Evolutionary conservation across 2,888 invertebrate species (phyloP).

Genomic region (Chouioia cunea): DNA sequence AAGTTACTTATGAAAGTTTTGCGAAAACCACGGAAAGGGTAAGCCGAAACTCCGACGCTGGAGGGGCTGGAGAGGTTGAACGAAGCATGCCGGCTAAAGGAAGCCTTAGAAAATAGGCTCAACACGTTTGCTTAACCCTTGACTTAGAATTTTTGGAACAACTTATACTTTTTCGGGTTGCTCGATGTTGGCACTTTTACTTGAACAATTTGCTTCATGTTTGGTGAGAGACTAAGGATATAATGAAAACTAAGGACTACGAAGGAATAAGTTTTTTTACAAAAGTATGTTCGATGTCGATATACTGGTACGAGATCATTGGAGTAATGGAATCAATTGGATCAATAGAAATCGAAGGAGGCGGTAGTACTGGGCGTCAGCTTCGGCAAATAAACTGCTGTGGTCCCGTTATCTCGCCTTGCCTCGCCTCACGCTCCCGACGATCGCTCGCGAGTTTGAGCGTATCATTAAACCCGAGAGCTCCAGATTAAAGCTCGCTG

Average conservation of each 20-base stretch:
- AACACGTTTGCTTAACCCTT: neutral
- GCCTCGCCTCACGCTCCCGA: neutral
- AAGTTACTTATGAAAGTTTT: constrained; percentile 44
- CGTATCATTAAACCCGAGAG: constrained; percentile 33
- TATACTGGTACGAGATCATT: too few relatives aligned
- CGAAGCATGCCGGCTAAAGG: neutral
- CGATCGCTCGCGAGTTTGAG: constrained; percentile 9
- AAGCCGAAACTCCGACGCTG: constrained; percentile 28
- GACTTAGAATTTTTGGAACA: constrained; percentile 1
- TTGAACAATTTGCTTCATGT: constrained; percentile 15
- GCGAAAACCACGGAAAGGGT: constrained; percentile 23
- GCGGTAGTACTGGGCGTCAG: too few relatives aligned
- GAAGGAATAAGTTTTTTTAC: too few relatives aligned
- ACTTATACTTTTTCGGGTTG: neutral
- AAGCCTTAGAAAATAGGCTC: constrained; percentile 30
- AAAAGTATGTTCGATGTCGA: too few relatives aligned
- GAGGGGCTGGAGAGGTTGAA: neutral
- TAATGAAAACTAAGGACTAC: too few relatives aligned
- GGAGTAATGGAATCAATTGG: too few relatives aligned
- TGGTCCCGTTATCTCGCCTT: too few relatives aligned
- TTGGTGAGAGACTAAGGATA: too few relatives aligned
- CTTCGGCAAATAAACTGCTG: too few relatives aligned
- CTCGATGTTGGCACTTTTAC: neutral
- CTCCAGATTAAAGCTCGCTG: constrained; percentile 35
- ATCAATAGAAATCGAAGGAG: too few relatives aligned